A percentile compares a stretch with the other conserved stretches of the same genome.
Conservation (phyloP, 2,888 invertebrate genomes). For the Metellina segmentata region DNA sequence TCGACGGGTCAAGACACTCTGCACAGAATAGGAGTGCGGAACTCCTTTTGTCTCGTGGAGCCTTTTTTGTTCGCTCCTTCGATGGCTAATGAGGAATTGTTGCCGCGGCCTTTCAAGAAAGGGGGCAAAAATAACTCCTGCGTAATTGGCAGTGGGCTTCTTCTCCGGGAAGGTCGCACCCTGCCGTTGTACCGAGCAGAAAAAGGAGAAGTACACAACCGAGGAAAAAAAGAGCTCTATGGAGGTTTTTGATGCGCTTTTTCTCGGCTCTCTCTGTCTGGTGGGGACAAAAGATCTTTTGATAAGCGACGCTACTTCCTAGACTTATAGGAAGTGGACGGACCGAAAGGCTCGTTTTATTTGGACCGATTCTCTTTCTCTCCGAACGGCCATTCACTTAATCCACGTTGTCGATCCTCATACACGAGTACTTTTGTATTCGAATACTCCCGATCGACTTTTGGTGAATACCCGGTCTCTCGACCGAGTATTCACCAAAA, state of each 20-base stretch:
- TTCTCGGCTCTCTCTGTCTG: conserved; percentile 2
- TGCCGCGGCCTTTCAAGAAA: conserved; percentile 39
- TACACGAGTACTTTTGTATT: no score
- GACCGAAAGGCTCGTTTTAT: neutral
- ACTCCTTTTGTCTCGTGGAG: conserved; percentile 10
- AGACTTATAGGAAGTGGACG: neutral
- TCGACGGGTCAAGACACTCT: conserved; percentile 40
- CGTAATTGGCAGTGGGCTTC: conserved; percentile 63
- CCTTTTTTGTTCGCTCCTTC: conserved; percentile 36
- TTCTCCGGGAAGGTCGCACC: conserved; percentile 50
- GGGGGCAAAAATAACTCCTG: conserved; percentile 65
- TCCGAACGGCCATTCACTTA: no score
- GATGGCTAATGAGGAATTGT: conserved; percentile 74
- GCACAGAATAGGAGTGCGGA: conserved; percentile 52
- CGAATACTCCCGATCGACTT: no score
- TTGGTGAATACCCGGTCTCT: no score
- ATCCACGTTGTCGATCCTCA: no score
- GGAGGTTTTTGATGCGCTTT: conserved; percentile 34
- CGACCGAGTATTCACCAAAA: no score
- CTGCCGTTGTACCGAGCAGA: conserved; percentile 30
- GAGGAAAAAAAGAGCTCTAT: conserved; percentile 18
- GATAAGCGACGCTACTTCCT: neutral
- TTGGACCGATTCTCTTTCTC: no score
- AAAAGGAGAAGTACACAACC: neutral
- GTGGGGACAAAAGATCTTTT: conserved; percentile 23